Base-by-base conservation (phyloP, 1,140 invertebrate species). In the Bicyclus anynana region DNA sequence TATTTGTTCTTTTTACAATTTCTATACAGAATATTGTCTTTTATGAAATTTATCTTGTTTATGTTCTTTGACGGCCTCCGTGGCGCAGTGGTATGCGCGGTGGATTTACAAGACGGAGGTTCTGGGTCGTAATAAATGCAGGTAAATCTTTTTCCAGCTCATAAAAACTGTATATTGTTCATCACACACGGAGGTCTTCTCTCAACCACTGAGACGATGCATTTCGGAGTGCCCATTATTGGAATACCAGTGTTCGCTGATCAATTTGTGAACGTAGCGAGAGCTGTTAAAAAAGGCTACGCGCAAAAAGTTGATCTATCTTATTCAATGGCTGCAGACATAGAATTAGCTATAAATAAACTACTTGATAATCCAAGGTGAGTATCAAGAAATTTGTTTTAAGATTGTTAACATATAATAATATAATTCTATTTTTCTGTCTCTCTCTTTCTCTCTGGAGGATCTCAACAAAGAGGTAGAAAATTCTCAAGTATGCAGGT, bases 121-220 rank as follows among this genome's bases (percentile, higher is more conserved):
- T n/a, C n/a, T 7, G 23, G 7, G 23, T 23, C 7, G 7, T 4
- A 4, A 23, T 23, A 23, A 23, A 23, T 23, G 2, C 2, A 23
- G 7, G 2, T 23, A 7, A 4, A 23, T 23, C 23, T 4, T 29
- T 38, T 38, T 16, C 1, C 75, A 91, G 93, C 90, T 17, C 92
- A 94, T 74, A 74, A 87, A 0, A 94, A 93, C 52, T 88, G 92
- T 4, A 79, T 87, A 27, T 69, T 90, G 0, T 93, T 95, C 57
- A 91, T 95, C 14, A 92, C 92, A 0, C 93, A 94, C 58, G 93
- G 92, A 1, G 94, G 94, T 18, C 74, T 92, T 12, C 79, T 93
- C 17, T 93, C 93, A 38, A 89, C 90, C 1, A 91, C 90, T 20
- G 94, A 95, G 71, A 86, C 92, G 1, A 84, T 94, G n/a, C 90